phyloP scores from a whole-genome alignment of 1,140 invertebrate genomes.

The Macrocentrus cingulum region DNA sequence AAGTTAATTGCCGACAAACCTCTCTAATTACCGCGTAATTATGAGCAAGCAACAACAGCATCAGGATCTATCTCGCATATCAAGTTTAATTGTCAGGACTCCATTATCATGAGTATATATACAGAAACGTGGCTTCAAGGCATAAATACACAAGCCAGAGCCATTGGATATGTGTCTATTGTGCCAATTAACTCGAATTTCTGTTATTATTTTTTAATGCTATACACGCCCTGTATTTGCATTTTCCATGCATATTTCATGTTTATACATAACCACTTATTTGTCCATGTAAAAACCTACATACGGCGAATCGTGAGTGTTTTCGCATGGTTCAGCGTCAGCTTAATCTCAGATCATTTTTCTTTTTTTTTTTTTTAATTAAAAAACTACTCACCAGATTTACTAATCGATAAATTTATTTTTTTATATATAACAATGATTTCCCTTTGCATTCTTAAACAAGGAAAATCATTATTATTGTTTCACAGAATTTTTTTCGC shows the following conservation, averaged over 20 bases:
- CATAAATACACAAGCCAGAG: conserved; percentile 9
- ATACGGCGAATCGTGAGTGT: neutral
- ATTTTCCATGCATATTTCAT: conserved; percentile 52
- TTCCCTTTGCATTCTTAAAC: neutral
- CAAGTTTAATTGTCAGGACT: conserved; percentile 39
- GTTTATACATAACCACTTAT: no score
- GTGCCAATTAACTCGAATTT: conserved; percentile 53
- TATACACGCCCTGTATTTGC: conserved; percentile 44
- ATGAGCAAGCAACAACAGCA: conserved; percentile 34
- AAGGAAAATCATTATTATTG: no score
- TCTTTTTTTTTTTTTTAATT: no score
- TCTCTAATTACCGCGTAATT: conserved; percentile 54
- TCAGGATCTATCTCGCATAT: conserved; percentile 40
- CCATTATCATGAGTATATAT: neutral
- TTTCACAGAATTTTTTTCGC: no score
- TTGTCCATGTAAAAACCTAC: conserved; percentile 5
- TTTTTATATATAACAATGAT: neutral
- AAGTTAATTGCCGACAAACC: conserved; percentile 54
- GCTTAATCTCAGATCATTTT: conserved; percentile 16
- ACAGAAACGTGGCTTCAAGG: neutral
- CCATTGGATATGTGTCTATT: conserved; percentile 30
- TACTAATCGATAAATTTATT: conserved; percentile 1
- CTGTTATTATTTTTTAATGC: conserved; percentile 52
- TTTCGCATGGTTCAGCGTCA: conserved; percentile 4
- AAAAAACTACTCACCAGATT: conserved; percentile 7